Percentiles rank a stretch among this genome's conserved stretches.
Evolutionary conservation across 2,888 invertebrate genomes (phyloP).

Genomic region (Conchocele bisecta): DNA sequence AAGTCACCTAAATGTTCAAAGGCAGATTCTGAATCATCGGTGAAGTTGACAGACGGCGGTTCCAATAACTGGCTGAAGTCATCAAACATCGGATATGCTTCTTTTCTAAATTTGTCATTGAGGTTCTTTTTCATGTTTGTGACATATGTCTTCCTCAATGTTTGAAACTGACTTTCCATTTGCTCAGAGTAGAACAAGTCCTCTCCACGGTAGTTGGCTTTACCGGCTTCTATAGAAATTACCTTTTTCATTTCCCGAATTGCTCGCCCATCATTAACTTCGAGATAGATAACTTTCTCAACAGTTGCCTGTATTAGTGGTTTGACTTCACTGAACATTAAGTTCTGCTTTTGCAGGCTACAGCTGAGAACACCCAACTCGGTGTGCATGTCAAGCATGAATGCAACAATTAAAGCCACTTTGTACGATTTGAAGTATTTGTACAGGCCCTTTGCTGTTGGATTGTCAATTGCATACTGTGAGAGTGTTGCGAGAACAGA

Average conservation of each 20-base stretch:
- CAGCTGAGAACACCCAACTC: constrained; percentile 29
- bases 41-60: not conserved
- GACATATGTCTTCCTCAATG: constrained; percentile 10
- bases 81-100: constrained; percentile 22
- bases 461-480: constrained; percentile 34
- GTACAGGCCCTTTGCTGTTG: constrained; percentile 29
- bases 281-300: constrained; percentile 7
- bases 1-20: too few species aligned
- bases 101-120: constrained; percentile 23
- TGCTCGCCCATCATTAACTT: constrained; percentile 16
- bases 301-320: constrained; percentile 35
- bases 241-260: constrained; percentile 15
- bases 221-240: not conserved
- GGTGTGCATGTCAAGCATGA: constrained; percentile 50
- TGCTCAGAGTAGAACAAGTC: constrained; percentile 6
- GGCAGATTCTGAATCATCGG: not conserved
- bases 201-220: constrained; percentile 10
- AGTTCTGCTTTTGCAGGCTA: constrained; percentile 36
- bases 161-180: constrained; percentile 25
- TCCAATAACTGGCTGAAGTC: constrained; percentile 32
- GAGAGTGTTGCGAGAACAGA: constrained; percentile 46
- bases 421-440: constrained; percentile 48
- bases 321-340: constrained; percentile 41
- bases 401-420: constrained; percentile 33
- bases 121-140: constrained; percentile 23